Conservation (phyloP, 1,140 invertebrate genomes). For the Hylyphantes graminicola region DNA sequence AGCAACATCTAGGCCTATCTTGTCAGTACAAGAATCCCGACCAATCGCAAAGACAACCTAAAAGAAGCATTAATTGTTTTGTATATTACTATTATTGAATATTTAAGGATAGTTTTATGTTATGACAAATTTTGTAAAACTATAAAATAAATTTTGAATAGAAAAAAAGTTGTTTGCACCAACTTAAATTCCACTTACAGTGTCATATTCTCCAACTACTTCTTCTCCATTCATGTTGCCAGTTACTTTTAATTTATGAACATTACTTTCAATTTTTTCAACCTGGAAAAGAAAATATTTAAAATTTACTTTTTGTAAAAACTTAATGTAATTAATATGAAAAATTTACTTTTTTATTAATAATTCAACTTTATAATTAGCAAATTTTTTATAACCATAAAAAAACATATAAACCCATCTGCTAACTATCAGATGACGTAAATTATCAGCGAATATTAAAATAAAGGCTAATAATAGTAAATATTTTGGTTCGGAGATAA, state of each 20-base stretch:
- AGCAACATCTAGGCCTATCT: conserved; percentile 73
- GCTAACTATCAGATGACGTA: no score
- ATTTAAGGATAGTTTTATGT: background rate
- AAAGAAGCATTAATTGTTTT: background rate
- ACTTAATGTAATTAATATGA: no score
- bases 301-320: background rate
- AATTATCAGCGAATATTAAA: background rate
- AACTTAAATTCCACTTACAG: conserved; percentile 67
- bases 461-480: background rate
- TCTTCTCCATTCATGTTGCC: conserved; percentile 73
- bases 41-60: conserved; percentile 76
- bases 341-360: no score
- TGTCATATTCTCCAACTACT: conserved; percentile 75
- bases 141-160: background rate
- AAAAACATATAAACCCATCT: no score
- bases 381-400: no score
- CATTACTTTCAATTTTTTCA: conserved; percentile 51
- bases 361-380: no score
- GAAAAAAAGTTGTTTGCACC: background rate
- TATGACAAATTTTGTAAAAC: background rate
- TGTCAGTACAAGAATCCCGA: conserved; percentile 73
- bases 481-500: background rate
- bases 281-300: conserved; percentile 33
- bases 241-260: conserved; percentile 77
- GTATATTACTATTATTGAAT: background rate